Evolutionary conservation across 2,888 invertebrate species (phyloP).

Genomic region (Athalia cordata): DNA sequence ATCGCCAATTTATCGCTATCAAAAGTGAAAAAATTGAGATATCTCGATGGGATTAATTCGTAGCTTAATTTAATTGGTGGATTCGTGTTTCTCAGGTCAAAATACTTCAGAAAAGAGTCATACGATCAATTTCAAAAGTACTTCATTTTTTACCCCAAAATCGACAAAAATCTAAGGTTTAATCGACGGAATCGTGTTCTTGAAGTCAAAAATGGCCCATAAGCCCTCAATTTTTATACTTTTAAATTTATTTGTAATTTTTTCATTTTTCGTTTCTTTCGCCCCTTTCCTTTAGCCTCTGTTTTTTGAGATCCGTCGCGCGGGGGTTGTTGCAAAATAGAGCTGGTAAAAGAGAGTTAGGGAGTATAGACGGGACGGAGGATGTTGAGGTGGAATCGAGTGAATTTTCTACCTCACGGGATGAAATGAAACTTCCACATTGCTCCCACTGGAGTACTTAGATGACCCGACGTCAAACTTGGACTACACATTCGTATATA

Average conservation of each 20-base stretch:
- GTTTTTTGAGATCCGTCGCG: conserved; percentile 55
- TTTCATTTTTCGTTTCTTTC: not conserved
- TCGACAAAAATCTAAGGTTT: no score
- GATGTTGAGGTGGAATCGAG: conserved; percentile 44
- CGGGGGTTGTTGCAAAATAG: conserved; percentile 63
- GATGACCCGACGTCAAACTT: conserved; percentile 44
- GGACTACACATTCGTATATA: not conserved
- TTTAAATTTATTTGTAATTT: not conserved
- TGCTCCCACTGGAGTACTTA: conserved; percentile 54
- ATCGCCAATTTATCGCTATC: no score
- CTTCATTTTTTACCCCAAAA: no score
- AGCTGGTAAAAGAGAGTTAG: conserved; percentile 54
- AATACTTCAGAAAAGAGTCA: no score
- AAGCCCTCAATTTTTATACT: no score
- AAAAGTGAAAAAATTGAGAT: no score
- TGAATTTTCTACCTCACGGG: conserved; percentile 36
- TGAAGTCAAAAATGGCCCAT: no score
- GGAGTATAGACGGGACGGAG: conserved; percentile 46
- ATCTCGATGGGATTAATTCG: no score
- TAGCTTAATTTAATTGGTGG: no score
- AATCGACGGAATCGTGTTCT: no score
- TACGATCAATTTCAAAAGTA: no score
- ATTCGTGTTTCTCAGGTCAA: no score
- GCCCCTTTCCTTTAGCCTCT: not conserved
- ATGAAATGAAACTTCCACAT: conserved; percentile 61